Evolutionary conservation across 1,140 invertebrate genomes (phyloP).

Genomic region (Goniozus legneri): DNA sequence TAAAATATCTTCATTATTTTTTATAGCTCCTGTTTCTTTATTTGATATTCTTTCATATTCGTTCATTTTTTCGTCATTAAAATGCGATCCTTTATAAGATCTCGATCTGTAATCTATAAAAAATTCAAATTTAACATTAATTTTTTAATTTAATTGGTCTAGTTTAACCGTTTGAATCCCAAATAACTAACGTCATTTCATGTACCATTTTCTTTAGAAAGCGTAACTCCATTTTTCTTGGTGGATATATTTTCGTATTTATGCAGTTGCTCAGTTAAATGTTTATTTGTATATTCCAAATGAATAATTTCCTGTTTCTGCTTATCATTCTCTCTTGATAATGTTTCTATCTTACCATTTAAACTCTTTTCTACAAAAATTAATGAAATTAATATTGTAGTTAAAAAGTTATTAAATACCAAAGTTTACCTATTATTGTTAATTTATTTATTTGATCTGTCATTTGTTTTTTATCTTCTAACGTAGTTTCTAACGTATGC

Average conservation of each 20-base stretch:
- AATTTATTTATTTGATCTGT: conserved; percentile 54
- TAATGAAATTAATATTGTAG: neutral
- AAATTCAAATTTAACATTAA: no score
- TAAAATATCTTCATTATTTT: neutral
- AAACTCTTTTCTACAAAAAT: conserved; percentile 51
- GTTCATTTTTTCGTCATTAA: no score
- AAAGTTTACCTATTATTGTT: conserved; percentile 48
- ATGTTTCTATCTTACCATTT: conserved; percentile 51
- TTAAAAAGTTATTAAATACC: conserved; percentile 4
- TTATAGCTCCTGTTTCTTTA: conserved; percentile 4
- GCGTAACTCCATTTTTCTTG: no score
- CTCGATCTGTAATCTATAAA: no score
- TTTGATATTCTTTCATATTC: no score
- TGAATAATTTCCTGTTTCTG: conserved; percentile 49
- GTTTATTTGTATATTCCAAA: conserved; percentile 38
- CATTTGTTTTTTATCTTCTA: conserved; percentile 59
- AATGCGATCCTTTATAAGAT: no score
- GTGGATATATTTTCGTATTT: conserved; percentile 9
- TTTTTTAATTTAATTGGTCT: no score
- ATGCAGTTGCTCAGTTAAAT: conserved; percentile 25
- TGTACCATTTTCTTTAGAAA: no score
- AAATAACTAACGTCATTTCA: no score
- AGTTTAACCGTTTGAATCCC: no score
- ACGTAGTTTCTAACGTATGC: conserved; percentile 58
- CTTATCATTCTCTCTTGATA: conserved; percentile 40